A percentile compares a stretch with the other conserved stretches of the same genome.
phyloP scores from a whole-genome alignment of 64 coral and sea anemone species.

The Pocillopora damicornis region DNA sequence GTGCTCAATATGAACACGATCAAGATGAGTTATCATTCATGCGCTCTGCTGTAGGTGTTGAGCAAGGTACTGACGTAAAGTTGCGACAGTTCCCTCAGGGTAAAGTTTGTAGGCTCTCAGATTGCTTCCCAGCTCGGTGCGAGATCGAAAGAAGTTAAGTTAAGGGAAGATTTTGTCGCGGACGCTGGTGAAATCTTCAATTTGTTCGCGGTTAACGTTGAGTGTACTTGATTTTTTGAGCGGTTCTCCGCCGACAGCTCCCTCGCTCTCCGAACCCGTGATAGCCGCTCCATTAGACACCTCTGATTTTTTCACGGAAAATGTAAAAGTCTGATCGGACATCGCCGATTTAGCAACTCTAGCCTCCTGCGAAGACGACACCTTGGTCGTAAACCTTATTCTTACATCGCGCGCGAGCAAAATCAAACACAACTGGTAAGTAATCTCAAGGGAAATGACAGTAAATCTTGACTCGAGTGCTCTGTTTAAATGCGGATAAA shows the following conservation, averaged over 20 bases:
- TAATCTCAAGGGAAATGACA: slow-evolving; percentile 23
- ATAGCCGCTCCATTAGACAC: not conserved
- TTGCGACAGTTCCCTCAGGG: no score
- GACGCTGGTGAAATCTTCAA: slow-evolving; percentile 63
- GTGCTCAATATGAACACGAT: no score
- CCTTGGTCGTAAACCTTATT: slow-evolving; percentile 18
- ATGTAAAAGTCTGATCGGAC: slow-evolving; percentile 13
- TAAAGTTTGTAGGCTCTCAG: no score
- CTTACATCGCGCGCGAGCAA: not conserved
- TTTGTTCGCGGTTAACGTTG: slow-evolving; percentile 58
- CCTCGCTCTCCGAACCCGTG: not conserved
- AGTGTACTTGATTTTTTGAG: slow-evolving; percentile 62
- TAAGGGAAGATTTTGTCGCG: slow-evolving; percentile 64
- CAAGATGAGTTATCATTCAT: no score
- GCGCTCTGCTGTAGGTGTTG: no score
- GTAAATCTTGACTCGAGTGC: not conserved
- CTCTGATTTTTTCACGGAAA: slow-evolving; percentile 14
- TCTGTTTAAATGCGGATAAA: slow-evolving; percentile 27
- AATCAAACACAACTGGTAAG: not conserved
- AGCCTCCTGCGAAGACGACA: not conserved
- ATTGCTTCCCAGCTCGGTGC: no score
- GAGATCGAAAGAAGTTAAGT: no score
- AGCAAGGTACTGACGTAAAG: no score
- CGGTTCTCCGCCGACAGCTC: slow-evolving; percentile 11
- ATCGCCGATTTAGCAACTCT: not conserved